Conservation (phyloP, 2,113 vertebrate species). For the Corapipo altera region DNA sequence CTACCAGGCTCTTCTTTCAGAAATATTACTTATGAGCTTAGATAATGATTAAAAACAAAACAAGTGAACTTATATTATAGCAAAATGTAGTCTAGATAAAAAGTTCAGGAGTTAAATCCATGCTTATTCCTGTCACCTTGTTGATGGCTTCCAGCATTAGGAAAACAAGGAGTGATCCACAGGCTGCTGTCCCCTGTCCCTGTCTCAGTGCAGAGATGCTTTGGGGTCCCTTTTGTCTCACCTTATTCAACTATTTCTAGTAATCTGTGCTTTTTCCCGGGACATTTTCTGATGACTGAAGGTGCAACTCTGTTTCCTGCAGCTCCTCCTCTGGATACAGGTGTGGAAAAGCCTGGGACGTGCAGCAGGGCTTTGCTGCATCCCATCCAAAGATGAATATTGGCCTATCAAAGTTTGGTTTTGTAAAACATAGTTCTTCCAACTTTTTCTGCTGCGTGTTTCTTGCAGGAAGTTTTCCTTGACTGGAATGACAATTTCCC, state of each 20-base stretch:
- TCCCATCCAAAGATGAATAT: rapidly evolving
- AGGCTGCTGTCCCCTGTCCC: not conserved
- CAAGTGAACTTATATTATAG: not conserved
- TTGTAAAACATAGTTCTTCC: rapidly evolving
- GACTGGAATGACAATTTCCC: not conserved
- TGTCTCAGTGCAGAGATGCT: not conserved
- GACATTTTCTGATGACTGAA: rapidly evolving
- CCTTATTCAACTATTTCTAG: not conserved
- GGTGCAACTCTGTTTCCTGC: not conserved
- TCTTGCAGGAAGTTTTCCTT: not conserved
- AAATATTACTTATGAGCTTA: constrained; percentile 57
- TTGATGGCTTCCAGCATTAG: rapidly evolving
- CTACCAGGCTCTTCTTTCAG: constrained; percentile 63
- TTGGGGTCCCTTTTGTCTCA: not conserved
- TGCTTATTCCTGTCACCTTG: not conserved
- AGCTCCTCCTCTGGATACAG: not conserved
- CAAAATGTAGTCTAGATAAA: not conserved
- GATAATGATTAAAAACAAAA: not conserved
- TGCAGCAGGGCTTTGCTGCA: not conserved
- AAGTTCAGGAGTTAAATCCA: not conserved
- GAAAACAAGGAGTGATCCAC: rapidly evolving
- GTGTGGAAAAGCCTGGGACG: not conserved
- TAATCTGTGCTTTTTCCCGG: not conserved
- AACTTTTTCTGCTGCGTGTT: not conserved
- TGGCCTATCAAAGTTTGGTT: not conserved